Evolutionary conservation across 2,113 vertebrate genomes (phyloP), one percentile per base, ranked within the genome.

Genomic region (Peromyscus polionotus): DNA sequence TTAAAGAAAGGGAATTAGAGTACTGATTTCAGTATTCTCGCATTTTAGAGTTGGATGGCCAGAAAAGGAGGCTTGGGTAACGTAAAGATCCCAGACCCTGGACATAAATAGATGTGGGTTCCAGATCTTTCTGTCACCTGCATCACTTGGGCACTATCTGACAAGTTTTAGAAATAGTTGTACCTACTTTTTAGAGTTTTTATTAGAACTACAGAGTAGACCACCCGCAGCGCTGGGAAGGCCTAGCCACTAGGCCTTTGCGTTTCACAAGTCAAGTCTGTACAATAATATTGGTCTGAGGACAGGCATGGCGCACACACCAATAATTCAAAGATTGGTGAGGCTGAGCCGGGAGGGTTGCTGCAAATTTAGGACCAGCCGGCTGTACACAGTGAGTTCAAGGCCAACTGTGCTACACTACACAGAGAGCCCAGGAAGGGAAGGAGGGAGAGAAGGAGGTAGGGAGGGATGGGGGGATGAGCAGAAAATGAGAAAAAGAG

Each of bases 41-140:
- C 54, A 75, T 72, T 90, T 96, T 85, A 88, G 79, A 80, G 77
- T 93, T 85, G 88, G 79, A 61, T 19, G 51, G 86, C 63, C 79
- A 61, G 59, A 88, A 79, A 88, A 95, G 61, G 24, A 61, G 19
- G 22, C 2, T 22, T 95, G 24, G 17, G 42, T 88, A n/a, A 79
- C 22, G 36, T 65, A 26, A 76, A 70, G 28, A 22, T 8, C 12
- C 24, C 19, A 90, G 72, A 63, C 45, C 57, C 8, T 75, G 33
- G 31, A 63, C 28, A 57, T 45, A 91, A 67, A 68, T 4, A 51
- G 39, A 85, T 73, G 16, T 81, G 20, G 39, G 36, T n/a, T 70
- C 54, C 48, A 86, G 57, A 36, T 73, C 54, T 79, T 42, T 57
- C 81, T 63, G 8, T 79, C 77, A 10, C 59, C 8, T 61, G 26